These are phyloP conservation scores for Drosophila pseudoobscura DNA, from an alignment of 1,140 invertebrate species.

Conservation along the genomic window DNA sequence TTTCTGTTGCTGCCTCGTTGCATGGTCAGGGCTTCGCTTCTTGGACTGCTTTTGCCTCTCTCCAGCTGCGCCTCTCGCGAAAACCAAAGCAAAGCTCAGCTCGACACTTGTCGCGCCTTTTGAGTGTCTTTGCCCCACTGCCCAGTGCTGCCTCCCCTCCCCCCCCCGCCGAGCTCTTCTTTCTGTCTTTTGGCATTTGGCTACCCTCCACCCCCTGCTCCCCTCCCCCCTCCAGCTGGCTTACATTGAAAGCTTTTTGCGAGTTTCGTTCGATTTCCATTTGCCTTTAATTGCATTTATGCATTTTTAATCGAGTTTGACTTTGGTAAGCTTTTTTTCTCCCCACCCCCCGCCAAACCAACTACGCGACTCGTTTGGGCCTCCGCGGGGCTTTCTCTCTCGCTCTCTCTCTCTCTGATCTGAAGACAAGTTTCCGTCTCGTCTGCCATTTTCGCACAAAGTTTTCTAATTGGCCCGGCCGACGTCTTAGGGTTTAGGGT, in stretches of 20 bases:
- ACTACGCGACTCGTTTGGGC: too few relatives aligned
- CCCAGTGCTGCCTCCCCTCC: background rate
- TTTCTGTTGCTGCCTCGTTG: slow-evolving; percentile 12
- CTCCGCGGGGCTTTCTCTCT: background rate
- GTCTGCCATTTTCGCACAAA: slow-evolving; percentile 27
- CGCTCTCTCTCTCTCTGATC: slow-evolving; percentile 8
- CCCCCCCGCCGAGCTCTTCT: slow-evolving; percentile 2
- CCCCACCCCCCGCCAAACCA: too few relatives aligned
- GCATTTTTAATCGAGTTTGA: slow-evolving; percentile 61
- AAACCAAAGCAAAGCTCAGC: slow-evolving; percentile 49
- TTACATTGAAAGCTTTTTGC: slow-evolving; percentile 39
- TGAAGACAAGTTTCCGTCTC: slow-evolving; percentile 33
- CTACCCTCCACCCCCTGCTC: slow-evolving; percentile 2
- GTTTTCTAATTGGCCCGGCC: slow-evolving; percentile 55
- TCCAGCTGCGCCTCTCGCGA: slow-evolving; percentile 8
- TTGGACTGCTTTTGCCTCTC: slow-evolving; percentile 27
- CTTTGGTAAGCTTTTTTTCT: slow-evolving; percentile 46
- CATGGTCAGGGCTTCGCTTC: slow-evolving; percentile 57
- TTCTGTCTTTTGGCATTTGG: slow-evolving; percentile 40
- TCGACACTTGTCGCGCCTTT: slow-evolving; percentile 58
- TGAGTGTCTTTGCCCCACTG: slow-evolving; percentile 19
- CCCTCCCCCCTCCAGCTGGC: slow-evolving; percentile 1
- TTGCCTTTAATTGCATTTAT: slow-evolving; percentile 57
- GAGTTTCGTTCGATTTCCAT: slow-evolving; percentile 58
- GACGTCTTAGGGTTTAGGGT: slow-evolving; percentile 21